Evolutionary conservation across 1,140 invertebrate genomes (phyloP).

Genomic region (Halesus radiatus): DNA sequence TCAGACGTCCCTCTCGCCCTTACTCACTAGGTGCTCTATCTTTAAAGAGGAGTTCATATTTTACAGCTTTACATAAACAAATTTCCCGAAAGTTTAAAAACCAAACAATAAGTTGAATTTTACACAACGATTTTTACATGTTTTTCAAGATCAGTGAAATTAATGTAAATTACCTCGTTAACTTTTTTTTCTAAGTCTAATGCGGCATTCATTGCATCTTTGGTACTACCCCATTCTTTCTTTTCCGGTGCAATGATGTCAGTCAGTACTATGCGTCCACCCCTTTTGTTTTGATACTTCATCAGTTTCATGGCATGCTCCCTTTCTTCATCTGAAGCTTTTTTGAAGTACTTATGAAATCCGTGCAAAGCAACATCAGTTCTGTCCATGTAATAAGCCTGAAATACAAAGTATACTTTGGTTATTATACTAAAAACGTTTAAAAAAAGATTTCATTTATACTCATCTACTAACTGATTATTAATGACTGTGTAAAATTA

Average conservation of each 20-base stretch:
- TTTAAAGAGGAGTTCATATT: too few species aligned
- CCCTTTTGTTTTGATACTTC: slow-evolving; percentile 86
- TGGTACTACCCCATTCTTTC: slow-evolving; percentile 75
- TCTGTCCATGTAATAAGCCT: slow-evolving; percentile 85
- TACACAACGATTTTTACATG: too few species aligned
- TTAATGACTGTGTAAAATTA: too few species aligned
- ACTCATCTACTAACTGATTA: too few species aligned
- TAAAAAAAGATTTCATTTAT: too few species aligned
- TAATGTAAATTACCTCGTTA: slow-evolving; percentile 72
- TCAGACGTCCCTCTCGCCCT: too few species aligned
- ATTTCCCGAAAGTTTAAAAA: too few species aligned
- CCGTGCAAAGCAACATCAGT: slow-evolving; percentile 85
- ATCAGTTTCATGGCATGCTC: slow-evolving; percentile 83
- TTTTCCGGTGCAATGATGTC: slow-evolving; percentile 74
- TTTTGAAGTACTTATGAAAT: slow-evolving; percentile 79
- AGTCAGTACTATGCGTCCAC: slow-evolving; percentile 76
- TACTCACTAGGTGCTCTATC: too few species aligned
- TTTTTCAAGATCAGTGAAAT: too few species aligned
- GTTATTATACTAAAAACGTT: too few species aligned
- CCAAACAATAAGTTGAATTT: too few species aligned
- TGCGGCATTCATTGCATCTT: slow-evolving; percentile 81
- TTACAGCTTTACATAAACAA: too few species aligned
- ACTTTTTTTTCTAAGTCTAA: slow-evolving; percentile 83
- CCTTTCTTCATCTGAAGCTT: slow-evolving; percentile 81
- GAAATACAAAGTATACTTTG: slow-evolving; percentile 22